A percentile compares a stretch with the other conserved stretches of the same genome.
Evolutionary conservation across 1,140 invertebrate genomes (phyloP).

Genomic region (Grapholita molesta): DNA sequence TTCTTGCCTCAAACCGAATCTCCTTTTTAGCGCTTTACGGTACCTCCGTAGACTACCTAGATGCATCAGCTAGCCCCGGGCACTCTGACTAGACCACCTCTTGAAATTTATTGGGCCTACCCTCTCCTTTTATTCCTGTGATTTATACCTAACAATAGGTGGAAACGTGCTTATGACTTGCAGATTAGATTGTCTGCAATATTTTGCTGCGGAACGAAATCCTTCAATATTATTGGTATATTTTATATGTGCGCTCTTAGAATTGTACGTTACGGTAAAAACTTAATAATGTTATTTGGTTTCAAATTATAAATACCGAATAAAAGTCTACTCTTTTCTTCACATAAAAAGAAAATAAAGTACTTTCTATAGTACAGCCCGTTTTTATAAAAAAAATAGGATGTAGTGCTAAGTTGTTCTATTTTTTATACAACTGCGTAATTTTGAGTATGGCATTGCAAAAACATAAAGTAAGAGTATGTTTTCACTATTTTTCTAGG

Average conservation of each 20-base stretch:
- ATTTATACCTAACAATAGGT: slow-evolving; percentile 16
- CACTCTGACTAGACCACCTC: background rate
- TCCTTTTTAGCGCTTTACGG: slow-evolving; percentile 14
- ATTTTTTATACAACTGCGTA: too few species aligned
- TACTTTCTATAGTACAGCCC: too few species aligned
- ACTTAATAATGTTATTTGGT: too few species aligned
- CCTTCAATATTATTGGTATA: background rate
- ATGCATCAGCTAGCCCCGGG: slow-evolving; percentile 9
- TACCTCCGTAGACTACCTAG: slow-evolving; percentile 9
- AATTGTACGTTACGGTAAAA: background rate
- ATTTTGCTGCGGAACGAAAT: background rate
- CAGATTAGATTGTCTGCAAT: slow-evolving; percentile 13
- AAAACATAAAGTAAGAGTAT: too few species aligned
- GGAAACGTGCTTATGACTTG: slow-evolving; percentile 2
- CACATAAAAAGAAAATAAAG: too few species aligned
- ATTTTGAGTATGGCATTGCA: too few species aligned
- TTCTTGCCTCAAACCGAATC: background rate
- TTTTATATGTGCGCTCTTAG: background rate
- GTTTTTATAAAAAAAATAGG: too few species aligned
- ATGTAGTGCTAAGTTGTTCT: too few species aligned
- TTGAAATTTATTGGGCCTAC: slow-evolving; percentile 17
- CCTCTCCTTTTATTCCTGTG: slow-evolving; percentile 13
- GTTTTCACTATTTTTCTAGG: too few species aligned
- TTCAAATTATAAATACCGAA: too few species aligned
- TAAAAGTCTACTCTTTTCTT: too few species aligned